Evolutionary conservation across 2,888 invertebrate genomes (phyloP).

Genomic region (Epinotia brunnichana): DNA sequence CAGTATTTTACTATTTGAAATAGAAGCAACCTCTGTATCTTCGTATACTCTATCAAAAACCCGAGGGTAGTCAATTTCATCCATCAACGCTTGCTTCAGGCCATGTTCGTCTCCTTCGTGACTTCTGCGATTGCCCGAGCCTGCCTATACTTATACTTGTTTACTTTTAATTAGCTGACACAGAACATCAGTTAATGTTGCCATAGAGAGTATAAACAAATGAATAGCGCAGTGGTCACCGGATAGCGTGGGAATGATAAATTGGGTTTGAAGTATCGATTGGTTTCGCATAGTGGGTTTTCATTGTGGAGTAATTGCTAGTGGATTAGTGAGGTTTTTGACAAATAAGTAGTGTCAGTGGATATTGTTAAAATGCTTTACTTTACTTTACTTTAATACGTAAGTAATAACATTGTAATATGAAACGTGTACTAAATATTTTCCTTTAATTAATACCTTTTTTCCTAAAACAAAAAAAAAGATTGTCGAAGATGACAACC

Average conservation of each 20-base stretch:
- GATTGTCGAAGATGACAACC: too few species aligned
- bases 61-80: conserved; percentile 64
- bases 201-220: conserved; percentile 63
- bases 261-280: conserved; percentile 50
- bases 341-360: conserved; percentile 9
- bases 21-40: conserved; percentile 20
- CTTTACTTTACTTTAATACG: too few species aligned
- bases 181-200: conserved; percentile 55
- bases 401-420: too few species aligned
- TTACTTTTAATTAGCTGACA: conserved; percentile 79
- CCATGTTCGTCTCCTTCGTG: conserved; percentile 65
- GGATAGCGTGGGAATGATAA: conserved; percentile 72
- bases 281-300: conserved; percentile 36
- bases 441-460: too few species aligned
- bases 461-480: too few species aligned
- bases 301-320: conserved; percentile 31
- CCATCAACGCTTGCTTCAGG: conserved; percentile 73
- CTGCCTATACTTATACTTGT: conserved; percentile 60
- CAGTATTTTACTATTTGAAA: not conserved
- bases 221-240: conserved; percentile 51
- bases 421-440: too few species aligned
- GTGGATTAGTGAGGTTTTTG: conserved; percentile 19
- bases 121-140: conserved; percentile 72
- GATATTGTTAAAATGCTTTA: conserved; percentile 13
- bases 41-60: conserved; percentile 52